Base-by-base conservation (phyloP, 1,140 invertebrate species). In the Luehdorfia chinensis region DNA sequence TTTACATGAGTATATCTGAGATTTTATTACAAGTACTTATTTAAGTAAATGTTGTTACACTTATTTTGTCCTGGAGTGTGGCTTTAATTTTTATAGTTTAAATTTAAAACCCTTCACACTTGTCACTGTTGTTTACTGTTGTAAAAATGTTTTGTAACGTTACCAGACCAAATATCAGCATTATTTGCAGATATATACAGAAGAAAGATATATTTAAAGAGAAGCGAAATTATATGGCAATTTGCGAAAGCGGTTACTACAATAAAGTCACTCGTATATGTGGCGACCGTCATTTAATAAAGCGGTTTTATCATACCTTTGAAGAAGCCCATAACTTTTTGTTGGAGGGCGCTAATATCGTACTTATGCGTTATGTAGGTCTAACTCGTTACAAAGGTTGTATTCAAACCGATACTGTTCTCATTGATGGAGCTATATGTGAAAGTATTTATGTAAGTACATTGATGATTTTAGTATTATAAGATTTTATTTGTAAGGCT, bases 291-390 rank as follows among this genome's bases (percentile, higher is more conserved):
- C 58, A 78, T 57, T 61, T 73, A 43, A 67, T 75, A 34, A 77
- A 79, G 44, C 59, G 81, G 12, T 59, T 76, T 34, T 83, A 85
- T 50, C 81, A 85, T 52, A 59, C 67, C 27, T 87, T 83, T 41
- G 75, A 85, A 31, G 66, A 65, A 6, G 73, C 80, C 19, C 66
- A 65, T 23, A 71, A 87, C 55, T 86, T 90, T 43, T 72, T 91
- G 50, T 87, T 88, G n/a, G 91, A 91, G 81, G 90, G 88, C 32
- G 84, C 88, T 12, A 91, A 90, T 66, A 84, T 91, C 41, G 61
- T 92, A 15, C 61, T 92, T 5, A 79, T 90, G 58, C 83, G 91
- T 56, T 91, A 90, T 63, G 79, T 91, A 9, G 90, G 88, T 4
- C 61, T 91, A 11, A 79, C 56, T 21, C 80, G 87, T 53, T 90